Conservation (phyloP, 2,797 vertebrate species). For the Dermochelys coriacea region DNA sequence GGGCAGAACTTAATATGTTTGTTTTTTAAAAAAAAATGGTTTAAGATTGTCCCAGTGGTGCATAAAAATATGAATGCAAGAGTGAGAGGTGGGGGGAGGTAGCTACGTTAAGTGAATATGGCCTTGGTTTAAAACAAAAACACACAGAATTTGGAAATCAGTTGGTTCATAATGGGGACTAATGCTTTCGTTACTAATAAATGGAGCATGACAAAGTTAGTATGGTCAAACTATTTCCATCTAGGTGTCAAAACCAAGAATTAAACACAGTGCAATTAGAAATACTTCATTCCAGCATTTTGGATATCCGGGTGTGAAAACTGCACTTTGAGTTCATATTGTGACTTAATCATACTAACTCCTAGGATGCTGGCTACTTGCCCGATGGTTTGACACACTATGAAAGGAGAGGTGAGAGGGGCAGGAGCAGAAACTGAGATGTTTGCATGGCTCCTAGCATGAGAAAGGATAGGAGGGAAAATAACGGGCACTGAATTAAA, state of each 20-base stretch:
- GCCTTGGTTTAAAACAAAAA: not conserved
- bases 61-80: not conserved
- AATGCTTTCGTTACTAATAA: not conserved
- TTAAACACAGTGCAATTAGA: not conserved
- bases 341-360: not conserved
- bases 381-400: not conserved
- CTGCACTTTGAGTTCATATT: not conserved
- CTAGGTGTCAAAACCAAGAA: not conserved
- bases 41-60: not conserved
- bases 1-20: not conserved
- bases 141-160: not conserved
- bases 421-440: not conserved
- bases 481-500: not conserved
- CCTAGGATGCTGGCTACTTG: not conserved
- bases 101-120: not conserved
- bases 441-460: not conserved
- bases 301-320: not conserved
- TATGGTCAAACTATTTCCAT: not conserved
- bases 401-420: not conserved
- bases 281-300: not conserved
- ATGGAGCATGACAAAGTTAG: not conserved
- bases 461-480: not conserved
- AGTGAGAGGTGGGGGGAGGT: not conserved
- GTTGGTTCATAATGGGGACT: not conserved
- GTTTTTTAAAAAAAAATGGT: slow-evolving; percentile 8